These are phyloP conservation scores for Synanthedon tipuliformis DNA, from an alignment of 2,888 invertebrate species.

Conservation along the genomic window DNA sequence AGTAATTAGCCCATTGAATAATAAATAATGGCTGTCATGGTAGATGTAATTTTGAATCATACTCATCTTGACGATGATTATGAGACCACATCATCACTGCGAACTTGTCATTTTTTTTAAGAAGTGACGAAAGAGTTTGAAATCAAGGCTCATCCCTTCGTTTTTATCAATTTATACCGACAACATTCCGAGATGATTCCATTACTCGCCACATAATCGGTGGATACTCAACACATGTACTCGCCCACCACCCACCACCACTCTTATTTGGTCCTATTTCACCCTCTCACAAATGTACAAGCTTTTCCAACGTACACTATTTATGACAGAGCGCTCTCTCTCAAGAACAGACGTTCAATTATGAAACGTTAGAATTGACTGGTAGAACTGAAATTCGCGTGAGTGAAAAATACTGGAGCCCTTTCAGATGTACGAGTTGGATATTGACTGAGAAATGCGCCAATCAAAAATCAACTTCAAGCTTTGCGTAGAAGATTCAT, in stretches of 20 bases:
- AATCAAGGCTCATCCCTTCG: slow-evolving; percentile 3
- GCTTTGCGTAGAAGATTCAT: slow-evolving; percentile 23
- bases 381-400: slow-evolving; percentile 20
- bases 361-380: slow-evolving; percentile 12
- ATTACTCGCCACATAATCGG: slow-evolving; percentile 10
- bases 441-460: neutral
- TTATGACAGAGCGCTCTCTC: slow-evolving; percentile 25
- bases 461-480: slow-evolving; percentile 29
- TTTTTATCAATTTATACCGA: slow-evolving; percentile 35
- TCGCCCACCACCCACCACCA: neutral
- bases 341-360: slow-evolving; percentile 26
- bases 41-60: too few relatives aligned
- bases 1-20: too few relatives aligned
- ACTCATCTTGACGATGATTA: too few relatives aligned
- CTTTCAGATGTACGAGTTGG: neutral
- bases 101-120: too few relatives aligned
- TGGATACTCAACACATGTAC: slow-evolving; percentile 15
- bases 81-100: too few relatives aligned
- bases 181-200: neutral
- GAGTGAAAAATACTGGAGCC: neutral
- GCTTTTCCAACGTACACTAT: slow-evolving; percentile 24
- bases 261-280: neutral
- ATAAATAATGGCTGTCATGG: too few relatives aligned
- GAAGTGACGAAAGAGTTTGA: too few relatives aligned
- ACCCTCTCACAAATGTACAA: slow-evolving; percentile 28